Evolutionary conservation across 2,888 invertebrate genomes (phyloP).

Genomic region (Leptopterna dolabrata): DNA sequence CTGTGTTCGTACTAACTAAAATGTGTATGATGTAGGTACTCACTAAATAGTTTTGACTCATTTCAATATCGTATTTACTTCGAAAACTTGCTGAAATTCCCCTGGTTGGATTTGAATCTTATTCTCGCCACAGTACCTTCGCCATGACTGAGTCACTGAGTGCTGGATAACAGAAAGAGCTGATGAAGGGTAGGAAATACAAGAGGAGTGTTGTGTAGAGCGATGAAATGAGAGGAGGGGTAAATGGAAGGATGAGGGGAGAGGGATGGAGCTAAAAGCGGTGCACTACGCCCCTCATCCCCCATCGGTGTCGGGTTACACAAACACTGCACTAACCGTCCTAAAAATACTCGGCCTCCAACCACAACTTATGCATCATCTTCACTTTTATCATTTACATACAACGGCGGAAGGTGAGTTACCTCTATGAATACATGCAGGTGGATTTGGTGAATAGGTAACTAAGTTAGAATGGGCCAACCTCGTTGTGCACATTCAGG

Average conservation of each 20-base stretch:
- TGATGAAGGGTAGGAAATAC: background rate
- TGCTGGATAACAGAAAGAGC: background rate
- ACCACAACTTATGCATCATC: conserved; percentile 37
- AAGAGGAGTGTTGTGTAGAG: background rate
- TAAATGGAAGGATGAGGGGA: background rate
- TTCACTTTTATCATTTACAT: background rate
- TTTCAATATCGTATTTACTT: too few relatives aligned
- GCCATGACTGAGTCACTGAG: background rate
- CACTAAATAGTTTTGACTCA: too few relatives aligned
- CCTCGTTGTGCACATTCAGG: too few relatives aligned
- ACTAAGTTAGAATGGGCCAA: too few relatives aligned
- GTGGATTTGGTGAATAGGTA: too few relatives aligned
- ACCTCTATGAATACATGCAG: too few relatives aligned
- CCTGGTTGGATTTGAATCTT: background rate
- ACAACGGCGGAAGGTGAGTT: background rate
- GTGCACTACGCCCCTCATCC: conserved; percentile 40
- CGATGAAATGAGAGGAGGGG: background rate
- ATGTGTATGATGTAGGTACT: too few relatives aligned
- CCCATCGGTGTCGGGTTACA: conserved; percentile 58
- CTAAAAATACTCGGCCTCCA: conserved; percentile 57
- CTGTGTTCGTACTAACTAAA: too few relatives aligned
- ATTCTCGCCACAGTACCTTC: background rate
- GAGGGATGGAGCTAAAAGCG: conserved; percentile 54
- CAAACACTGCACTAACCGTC: conserved; percentile 60
- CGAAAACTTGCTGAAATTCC: too few relatives aligned